Evolutionary conservation across 2,113 vertebrate species (phyloP).

Genomic region (Halcyon malimbica): DNA sequence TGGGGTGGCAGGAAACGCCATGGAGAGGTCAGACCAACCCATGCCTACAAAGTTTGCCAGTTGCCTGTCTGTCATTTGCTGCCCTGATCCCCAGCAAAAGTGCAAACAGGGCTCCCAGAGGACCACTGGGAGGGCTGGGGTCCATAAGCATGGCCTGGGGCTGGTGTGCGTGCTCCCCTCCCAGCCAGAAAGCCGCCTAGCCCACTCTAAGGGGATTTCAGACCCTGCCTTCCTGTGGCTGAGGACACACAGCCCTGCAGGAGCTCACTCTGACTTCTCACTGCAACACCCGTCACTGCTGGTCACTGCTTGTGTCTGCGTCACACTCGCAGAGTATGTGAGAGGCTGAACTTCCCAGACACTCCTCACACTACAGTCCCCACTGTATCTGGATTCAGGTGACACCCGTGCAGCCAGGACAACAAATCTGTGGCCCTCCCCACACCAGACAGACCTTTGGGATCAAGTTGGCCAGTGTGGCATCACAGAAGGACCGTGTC

Average conservation of each 20-base stretch:
- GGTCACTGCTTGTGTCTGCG: background rate
- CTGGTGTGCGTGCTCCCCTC: background rate
- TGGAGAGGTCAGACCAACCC: background rate
- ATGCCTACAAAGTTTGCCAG: background rate
- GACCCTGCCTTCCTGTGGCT: background rate
- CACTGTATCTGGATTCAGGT: background rate
- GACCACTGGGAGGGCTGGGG: background rate
- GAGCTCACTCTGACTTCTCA: background rate
- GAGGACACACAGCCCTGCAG: background rate
- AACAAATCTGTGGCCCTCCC: background rate
- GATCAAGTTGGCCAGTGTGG: background rate
- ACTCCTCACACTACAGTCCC: background rate
- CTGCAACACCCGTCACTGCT: background rate
- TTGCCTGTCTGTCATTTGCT: background rate
- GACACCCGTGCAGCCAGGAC: background rate
- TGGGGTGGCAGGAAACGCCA: background rate
- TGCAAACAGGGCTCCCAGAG: background rate
- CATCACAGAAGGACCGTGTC: background rate
- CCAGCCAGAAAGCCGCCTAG: background rate
- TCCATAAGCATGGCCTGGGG: background rate
- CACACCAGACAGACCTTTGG: background rate
- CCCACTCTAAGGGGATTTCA: background rate
- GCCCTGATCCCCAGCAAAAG: background rate
- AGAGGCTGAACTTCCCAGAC: background rate
- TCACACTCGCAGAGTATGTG: background rate